Evolutionary conservation across 2,888 invertebrate genomes (phyloP), one percentile per base, ranked within the genome.

Genomic region (Eupithecia centaureata): DNA sequence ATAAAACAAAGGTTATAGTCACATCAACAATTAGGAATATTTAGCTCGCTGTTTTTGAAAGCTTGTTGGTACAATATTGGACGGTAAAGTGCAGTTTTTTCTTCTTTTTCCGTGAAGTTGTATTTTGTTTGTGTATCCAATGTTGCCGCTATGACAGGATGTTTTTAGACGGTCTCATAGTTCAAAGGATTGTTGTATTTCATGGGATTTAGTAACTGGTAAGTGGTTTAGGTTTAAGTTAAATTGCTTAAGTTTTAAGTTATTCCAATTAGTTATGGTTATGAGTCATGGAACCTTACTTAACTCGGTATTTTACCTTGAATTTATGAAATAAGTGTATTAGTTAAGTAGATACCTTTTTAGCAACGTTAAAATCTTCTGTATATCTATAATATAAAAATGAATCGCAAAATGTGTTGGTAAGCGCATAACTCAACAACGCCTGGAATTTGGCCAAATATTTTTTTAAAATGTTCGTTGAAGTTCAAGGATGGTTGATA

Each of bases 181-280:
- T 72, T 85, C 81, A 79, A 86, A 84, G 82, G 85, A 86, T 84
- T 72, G 79, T 76, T 75, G 82, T 76, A 87, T 86, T 92, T 86
- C 83, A 92, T 91, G 92, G 91, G 86, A 90, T 89, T 88, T 79
- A 73, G 83, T 76, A 79, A 80, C 81, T 82, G 91, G 92, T 92
- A 76, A 90, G 92, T 89, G 25, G 30, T 47, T 47, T 47, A 22
- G 47, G 18, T 47, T 47, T 22, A 47, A 22, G 59, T 22, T 56
- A 8, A 22, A 27, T 30, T 42, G 25, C 28, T 56, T 56, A n/a
- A 27, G 57, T 28, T 59, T 63, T 59, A 59, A 59, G 64, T 64
- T 51, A 51, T 52, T 54, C 54, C 28, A 28, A 54, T 28, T 54
- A 54, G 18, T 12, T 47, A 18, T 47, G 47, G 12, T 22, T 47